Evolutionary conservation across 2,888 invertebrate genomes (phyloP).

Genomic region (Pollenia amentaria): DNA sequence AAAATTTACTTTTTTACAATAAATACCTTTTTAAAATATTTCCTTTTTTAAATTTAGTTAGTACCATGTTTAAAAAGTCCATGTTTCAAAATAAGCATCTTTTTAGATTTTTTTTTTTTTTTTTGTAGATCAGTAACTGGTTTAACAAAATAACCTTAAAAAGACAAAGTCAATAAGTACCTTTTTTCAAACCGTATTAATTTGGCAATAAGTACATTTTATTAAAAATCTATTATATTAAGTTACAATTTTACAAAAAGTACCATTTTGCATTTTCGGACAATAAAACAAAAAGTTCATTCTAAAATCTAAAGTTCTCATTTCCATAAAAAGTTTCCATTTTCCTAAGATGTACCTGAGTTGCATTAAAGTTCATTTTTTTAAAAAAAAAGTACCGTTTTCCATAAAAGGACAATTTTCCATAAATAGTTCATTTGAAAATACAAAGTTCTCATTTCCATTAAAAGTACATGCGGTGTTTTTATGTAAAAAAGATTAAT

Average conservation of each 20-base stretch:
- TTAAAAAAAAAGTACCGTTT: not conserved
- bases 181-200: not conserved
- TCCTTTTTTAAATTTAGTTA: not conserved
- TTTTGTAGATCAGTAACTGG: too few relatives aligned
- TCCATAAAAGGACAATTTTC: too few relatives aligned
- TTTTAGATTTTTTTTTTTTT: too few relatives aligned
- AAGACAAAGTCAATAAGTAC: not conserved
- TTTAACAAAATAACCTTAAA: not conserved
- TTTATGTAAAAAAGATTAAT: too few relatives aligned
- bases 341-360: not conserved
- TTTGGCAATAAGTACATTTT: too few relatives aligned
- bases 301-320: not conserved
- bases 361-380: not conserved
- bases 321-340: not conserved
- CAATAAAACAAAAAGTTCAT: too few relatives aligned
- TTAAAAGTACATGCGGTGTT: too few relatives aligned
- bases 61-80: not conserved
- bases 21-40: constrained; percentile 1
- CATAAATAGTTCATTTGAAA: too few relatives aligned
- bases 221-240: not conserved
- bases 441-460: too few relatives aligned
- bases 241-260: not conserved
- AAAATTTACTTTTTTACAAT: not conserved
- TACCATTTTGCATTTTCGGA: not conserved
- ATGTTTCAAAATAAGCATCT: not conserved